These are phyloP conservation scores for Subanguina moxae DNA, from an alignment of 1,140 invertebrate species.

Conservation along the genomic window DNA sequence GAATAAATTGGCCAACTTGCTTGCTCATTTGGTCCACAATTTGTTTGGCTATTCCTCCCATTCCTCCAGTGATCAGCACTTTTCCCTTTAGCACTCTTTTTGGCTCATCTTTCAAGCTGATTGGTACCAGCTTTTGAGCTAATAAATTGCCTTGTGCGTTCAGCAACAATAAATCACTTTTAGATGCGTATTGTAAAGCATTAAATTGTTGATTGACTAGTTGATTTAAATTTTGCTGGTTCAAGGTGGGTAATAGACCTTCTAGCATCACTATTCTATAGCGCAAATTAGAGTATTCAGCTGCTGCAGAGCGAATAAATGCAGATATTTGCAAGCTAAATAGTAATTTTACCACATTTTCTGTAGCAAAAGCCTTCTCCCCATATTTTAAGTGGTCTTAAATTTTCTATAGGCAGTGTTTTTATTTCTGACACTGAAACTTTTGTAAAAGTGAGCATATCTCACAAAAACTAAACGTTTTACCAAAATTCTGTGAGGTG, in stretches of 20 bases:
- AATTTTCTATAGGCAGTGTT: too few relatives aligned
- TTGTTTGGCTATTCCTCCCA: slow-evolving; percentile 20
- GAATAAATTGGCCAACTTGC: slow-evolving; percentile 1
- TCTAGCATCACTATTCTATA: slow-evolving; percentile 6
- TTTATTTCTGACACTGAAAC: too few relatives aligned
- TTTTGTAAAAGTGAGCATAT: too few relatives aligned
- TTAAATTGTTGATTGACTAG: background rate
- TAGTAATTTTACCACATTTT: too few relatives aligned
- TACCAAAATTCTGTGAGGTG: too few relatives aligned
- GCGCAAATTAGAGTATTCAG: slow-evolving; percentile 13
- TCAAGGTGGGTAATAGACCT: background rate
- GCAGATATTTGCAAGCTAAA: background rate
- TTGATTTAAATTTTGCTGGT: background rate
- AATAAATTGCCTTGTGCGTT: background rate
- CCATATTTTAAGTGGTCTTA: too few relatives aligned
- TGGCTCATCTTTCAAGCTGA: background rate
- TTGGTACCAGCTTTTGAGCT: background rate
- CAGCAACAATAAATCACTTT: background rate
- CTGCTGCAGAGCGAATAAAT: slow-evolving; percentile 10
- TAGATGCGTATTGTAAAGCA: background rate
- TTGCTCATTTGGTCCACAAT: slow-evolving; percentile 13
- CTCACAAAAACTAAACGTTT: too few relatives aligned
- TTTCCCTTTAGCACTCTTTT: background rate
- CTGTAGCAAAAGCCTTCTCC: too few relatives aligned
- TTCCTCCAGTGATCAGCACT: slow-evolving; percentile 30